These are phyloP conservation scores for Zeugodacus cucurbitae DNA, from an alignment of 1,140 invertebrate species.

Conservation along the genomic window DNA sequence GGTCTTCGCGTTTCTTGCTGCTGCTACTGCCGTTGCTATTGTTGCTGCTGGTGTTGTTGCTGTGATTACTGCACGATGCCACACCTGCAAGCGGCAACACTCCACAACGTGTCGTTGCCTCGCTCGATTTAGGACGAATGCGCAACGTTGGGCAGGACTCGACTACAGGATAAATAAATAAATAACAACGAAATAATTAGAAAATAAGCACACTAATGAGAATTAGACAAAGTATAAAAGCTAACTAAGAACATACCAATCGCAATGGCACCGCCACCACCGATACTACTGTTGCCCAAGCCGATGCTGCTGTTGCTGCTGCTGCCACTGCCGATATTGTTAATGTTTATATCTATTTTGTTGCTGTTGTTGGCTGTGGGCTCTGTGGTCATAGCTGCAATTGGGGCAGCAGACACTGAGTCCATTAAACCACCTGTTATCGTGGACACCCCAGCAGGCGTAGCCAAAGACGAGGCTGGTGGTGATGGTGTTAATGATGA, in stretches of 20 bases:
- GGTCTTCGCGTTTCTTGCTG: constrained; percentile 72
- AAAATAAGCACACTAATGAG: constrained; percentile 16
- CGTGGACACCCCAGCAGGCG: constrained; percentile 40
- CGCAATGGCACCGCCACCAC: background rate
- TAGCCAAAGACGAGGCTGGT: constrained; percentile 48
- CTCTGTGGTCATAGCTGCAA: constrained; percentile 35
- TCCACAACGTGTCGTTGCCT: constrained; percentile 46
- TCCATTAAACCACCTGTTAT: constrained; percentile 37
- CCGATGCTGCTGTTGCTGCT: background rate
- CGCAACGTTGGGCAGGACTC: constrained; percentile 57
- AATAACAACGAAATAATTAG: background rate
- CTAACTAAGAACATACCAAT: background rate
- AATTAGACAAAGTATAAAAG: background rate
- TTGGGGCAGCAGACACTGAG: background rate
- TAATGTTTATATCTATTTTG: constrained; percentile 36
- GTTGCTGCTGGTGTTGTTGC: constrained; percentile 48
- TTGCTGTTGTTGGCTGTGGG: background rate
- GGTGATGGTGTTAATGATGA: constrained; percentile 42
- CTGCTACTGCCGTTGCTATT: constrained; percentile 54
- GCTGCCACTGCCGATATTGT: constrained; percentile 30
- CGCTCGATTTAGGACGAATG: constrained; percentile 58
- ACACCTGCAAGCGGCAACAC: constrained; percentile 32
- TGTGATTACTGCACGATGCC: constrained; percentile 39
- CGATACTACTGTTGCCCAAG: background rate
- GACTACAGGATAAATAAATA: constrained; percentile 46